Percentiles rank a stretch among this genome's conserved stretches.
Evolutionary conservation across 2,888 invertebrate species (phyloP).

Genomic region (Drosophila paranaensis): DNA sequence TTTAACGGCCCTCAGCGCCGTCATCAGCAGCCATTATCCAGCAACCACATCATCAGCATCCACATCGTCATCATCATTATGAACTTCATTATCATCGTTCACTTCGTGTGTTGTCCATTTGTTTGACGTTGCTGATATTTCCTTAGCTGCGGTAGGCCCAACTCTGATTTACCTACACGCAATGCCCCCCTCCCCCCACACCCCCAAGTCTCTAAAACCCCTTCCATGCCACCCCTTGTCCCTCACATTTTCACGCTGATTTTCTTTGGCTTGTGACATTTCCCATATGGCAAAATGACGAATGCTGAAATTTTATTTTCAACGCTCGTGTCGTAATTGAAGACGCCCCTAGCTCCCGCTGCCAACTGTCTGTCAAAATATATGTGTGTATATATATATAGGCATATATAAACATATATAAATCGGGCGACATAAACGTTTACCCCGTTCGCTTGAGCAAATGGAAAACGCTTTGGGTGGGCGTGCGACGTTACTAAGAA

Average conservation of each 20-base stretch:
- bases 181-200: neutral
- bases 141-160: constrained; percentile 70
- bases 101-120: constrained; percentile 77
- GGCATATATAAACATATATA: constrained; percentile 8
- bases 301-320: constrained; percentile 77
- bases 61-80: constrained; percentile 1
- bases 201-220: too few species aligned
- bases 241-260: neutral
- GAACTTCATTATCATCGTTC: neutral
- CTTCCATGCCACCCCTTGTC: too few species aligned
- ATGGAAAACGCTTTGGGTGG: constrained; percentile 81
- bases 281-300: constrained; percentile 67
- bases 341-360: constrained; percentile 54
- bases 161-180: constrained; percentile 36
- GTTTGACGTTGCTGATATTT: constrained; percentile 63
- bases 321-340: constrained; percentile 78
- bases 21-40: constrained; percentile 14
- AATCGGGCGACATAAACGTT: constrained; percentile 59
- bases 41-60: constrained; percentile 3
- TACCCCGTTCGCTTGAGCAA: constrained; percentile 67
- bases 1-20: constrained; percentile 64
- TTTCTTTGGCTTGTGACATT: constrained; percentile 58
- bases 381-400: constrained; percentile 32
- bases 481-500: constrained; percentile 75
- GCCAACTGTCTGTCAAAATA: constrained; percentile 77